These are phyloP conservation scores for Rhaphigaster nebulosa DNA, from an alignment of 2,888 invertebrate species.

Conservation along the genomic window DNA sequence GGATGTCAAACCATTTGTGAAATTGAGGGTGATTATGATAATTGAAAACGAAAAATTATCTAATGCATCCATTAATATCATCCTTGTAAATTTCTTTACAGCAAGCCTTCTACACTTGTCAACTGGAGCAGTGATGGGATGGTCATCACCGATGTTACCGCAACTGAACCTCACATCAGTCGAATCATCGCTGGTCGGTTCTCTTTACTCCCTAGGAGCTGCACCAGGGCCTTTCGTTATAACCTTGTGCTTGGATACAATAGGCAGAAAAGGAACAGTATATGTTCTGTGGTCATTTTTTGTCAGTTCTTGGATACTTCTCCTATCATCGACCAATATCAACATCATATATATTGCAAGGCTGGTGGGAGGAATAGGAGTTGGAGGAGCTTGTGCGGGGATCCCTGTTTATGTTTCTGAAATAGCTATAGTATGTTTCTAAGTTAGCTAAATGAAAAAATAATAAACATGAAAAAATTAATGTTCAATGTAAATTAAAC, in stretches of 20 bases:
- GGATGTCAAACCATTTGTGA: no score
- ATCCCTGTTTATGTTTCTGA: conserved; percentile 50
- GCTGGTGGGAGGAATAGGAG: no score
- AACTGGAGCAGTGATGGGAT: conserved; percentile 57
- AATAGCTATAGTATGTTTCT: conserved; percentile 55
- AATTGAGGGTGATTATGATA: no score
- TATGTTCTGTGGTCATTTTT: conserved; percentile 56
- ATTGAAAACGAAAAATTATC: background rate
- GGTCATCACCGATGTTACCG: conserved; percentile 64
- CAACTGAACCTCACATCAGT: conserved; percentile 59
- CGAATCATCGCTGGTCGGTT: conserved; percentile 58
- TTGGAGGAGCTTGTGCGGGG: conserved; percentile 50
- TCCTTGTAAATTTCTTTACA: conserved; percentile 38
- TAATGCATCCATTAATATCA: background rate
- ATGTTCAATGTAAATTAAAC: background rate
- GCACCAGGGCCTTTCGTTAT: conserved; percentile 63
- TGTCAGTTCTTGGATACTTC: conserved; percentile 62
- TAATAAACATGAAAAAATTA: background rate
- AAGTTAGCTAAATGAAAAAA: background rate
- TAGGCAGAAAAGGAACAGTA: conserved; percentile 63
- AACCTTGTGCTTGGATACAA: conserved; percentile 63
- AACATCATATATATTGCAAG: conserved; percentile 55
- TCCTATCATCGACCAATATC: conserved; percentile 45
- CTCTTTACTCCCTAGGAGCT: no score
- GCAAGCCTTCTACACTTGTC: conserved; percentile 53